Evolutionary conservation across 1,140 invertebrate species (phyloP).

Genomic region (Octopus sinensis): DNA sequence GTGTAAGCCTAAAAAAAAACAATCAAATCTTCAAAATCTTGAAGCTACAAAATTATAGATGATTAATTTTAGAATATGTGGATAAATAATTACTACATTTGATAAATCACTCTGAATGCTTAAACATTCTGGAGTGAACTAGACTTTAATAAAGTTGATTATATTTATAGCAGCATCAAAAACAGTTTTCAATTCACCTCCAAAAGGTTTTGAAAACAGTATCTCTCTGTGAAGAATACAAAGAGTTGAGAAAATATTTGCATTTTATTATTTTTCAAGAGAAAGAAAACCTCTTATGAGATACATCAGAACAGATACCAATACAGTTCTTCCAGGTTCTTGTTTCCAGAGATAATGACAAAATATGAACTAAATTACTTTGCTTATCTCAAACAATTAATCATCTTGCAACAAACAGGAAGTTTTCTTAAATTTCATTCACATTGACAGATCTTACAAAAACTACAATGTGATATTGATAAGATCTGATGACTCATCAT

Average conservation of each 20-base stretch:
- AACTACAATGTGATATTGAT: slow-evolving; percentile 2
- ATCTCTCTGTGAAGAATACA: background rate
- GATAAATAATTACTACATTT: too few relatives aligned
- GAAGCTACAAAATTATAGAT: background rate
- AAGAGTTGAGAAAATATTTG: background rate
- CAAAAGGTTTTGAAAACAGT: slow-evolving; percentile 5
- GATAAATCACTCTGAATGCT: background rate
- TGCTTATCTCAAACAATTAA: background rate
- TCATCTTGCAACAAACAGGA: background rate
- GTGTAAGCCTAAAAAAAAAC: too few relatives aligned
- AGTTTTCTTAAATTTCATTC: slow-evolving; percentile 8
- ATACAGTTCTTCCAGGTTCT: slow-evolving; percentile 1
- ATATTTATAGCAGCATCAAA: slow-evolving; percentile 2
- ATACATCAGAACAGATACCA: background rate
- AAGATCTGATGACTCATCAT: slow-evolving; percentile 2
- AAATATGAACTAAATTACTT: background rate
- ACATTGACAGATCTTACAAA: background rate
- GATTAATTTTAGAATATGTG: background rate
- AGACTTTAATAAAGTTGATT: background rate
- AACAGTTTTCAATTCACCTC: background rate
- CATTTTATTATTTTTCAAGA: background rate
- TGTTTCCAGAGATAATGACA: background rate
- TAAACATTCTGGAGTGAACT: slow-evolving; percentile 7
- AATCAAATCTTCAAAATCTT: background rate
- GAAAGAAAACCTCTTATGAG: slow-evolving; percentile 5